These are phyloP conservation scores for Dorcus hopei DNA, from an alignment of 2,888 invertebrate genomes.

Conservation along the genomic window DNA sequence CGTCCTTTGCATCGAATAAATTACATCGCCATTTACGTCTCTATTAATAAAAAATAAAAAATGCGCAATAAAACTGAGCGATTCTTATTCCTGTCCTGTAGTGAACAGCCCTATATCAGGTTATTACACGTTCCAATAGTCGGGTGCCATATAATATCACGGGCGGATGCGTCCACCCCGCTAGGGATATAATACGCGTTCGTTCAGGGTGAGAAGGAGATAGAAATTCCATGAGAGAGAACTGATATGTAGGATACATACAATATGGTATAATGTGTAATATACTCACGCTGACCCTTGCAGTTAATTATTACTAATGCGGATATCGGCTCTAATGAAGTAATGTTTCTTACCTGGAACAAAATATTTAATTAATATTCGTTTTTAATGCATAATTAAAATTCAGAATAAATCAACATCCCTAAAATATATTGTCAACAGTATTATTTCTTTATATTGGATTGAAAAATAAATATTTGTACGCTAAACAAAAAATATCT, in stretches of 20 bases:
- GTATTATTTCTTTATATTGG: too few species aligned
- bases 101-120: conserved; percentile 20
- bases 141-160: conserved; percentile 43
- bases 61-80: conserved; percentile 3
- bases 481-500: too few species aligned
- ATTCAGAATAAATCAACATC: too few species aligned
- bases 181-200: conserved; percentile 28
- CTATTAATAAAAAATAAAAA: conserved; percentile 2
- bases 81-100: conserved; percentile 19
- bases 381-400: too few species aligned
- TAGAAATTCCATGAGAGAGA: conserved; percentile 15
- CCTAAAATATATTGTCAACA: too few species aligned
- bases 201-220: conserved; percentile 13
- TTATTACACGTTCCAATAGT: conserved; percentile 45
- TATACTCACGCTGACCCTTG: conserved; percentile 47
- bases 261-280: conserved; percentile 33
- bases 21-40: not conserved
- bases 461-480: too few species aligned
- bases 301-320: conserved; percentile 41
- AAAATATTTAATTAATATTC: conserved; percentile 19
- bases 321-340: conserved; percentile 9
- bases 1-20: not conserved
- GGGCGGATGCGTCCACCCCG: conserved; percentile 36
- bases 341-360: conserved; percentile 43
- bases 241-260: conserved; percentile 3